phyloP scores from a whole-genome alignment of 1,140 invertebrate species.

The Protaetia brevitarsis region DNA sequence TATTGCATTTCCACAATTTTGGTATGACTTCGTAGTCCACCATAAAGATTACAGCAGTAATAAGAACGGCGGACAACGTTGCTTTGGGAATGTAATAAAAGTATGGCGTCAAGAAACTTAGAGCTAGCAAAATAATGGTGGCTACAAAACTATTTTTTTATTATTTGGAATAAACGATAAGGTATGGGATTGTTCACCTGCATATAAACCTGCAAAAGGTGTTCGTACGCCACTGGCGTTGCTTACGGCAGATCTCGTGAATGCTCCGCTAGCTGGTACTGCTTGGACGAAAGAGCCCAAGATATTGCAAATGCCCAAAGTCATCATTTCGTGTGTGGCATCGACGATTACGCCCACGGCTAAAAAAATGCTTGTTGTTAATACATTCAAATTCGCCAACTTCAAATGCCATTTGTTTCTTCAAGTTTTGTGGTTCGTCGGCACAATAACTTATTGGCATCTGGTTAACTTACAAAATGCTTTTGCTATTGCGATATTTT shows the following conservation, averaged over 20 bases:
- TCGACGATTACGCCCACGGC: constrained; percentile 74
- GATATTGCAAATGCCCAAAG: constrained; percentile 82
- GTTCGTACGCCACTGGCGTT: constrained; percentile 74
- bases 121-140: constrained; percentile 70
- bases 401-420: not conserved
- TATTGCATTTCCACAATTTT: constrained; percentile 82
- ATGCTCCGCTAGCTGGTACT: constrained; percentile 90
- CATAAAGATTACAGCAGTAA: constrained; percentile 89
- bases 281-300: constrained; percentile 86
- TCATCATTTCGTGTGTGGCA: constrained; percentile 81
- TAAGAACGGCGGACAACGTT: constrained; percentile 79
- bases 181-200: too few relatives aligned
- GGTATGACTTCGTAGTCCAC: constrained; percentile 83
- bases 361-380: constrained; percentile 42
- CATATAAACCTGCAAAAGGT: constrained; percentile 82
- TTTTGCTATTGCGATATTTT: constrained; percentile 86
- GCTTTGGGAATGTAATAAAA: constrained; percentile 88
- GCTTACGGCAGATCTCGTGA: constrained; percentile 72
- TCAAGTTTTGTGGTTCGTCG: not conserved
- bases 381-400: not conserved
- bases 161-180: too few relatives aligned
- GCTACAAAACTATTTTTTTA: constrained; percentile 54
- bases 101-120: constrained; percentile 78
- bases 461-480: constrained; percentile 65
- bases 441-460: too few relatives aligned